Conservation (phyloP, 2,888 invertebrate species). For the Gastrophysa polygoni region DNA sequence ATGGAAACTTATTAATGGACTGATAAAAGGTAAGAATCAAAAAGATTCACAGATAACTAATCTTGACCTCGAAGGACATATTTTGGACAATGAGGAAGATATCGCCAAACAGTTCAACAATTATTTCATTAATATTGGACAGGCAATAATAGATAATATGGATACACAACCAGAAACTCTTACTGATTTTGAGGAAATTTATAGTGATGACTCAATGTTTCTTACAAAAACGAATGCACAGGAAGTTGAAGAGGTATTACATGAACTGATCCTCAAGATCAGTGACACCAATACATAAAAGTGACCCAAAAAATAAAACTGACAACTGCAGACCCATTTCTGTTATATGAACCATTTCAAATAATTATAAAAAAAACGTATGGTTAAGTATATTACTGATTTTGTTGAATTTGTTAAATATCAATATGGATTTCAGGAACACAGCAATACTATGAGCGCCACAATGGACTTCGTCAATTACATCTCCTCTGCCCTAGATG, state of each 20-base stretch:
- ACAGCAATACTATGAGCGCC: too few species aligned
- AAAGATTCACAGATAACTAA: conserved; percentile 1
- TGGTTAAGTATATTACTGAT: too few species aligned
- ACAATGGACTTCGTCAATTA: too few species aligned
- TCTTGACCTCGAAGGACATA: background rate
- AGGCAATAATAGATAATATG: background rate
- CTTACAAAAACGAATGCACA: conserved; percentile 2
- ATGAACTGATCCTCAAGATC: conserved; percentile 1
- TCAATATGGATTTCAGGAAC: too few species aligned
- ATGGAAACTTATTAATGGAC: conserved; percentile 4
- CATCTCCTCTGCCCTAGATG: too few species aligned
- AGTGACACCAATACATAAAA: background rate
- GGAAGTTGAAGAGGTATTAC: too few species aligned
- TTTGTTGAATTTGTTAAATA: background rate
- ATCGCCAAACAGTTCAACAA: too few species aligned
- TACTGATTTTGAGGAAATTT: background rate
- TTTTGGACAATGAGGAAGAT: background rate
- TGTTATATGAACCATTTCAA: too few species aligned
- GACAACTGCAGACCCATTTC: background rate
- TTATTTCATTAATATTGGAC: too few species aligned
- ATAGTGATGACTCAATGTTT: background rate
- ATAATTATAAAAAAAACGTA: background rate
- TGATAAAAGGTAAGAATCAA: conserved; percentile 6
- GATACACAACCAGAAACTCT: background rate
- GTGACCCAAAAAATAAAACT: background rate